Conservation (phyloP, 2,113 vertebrate genomes). For the Herpailurus yagouaroundi region DNA sequence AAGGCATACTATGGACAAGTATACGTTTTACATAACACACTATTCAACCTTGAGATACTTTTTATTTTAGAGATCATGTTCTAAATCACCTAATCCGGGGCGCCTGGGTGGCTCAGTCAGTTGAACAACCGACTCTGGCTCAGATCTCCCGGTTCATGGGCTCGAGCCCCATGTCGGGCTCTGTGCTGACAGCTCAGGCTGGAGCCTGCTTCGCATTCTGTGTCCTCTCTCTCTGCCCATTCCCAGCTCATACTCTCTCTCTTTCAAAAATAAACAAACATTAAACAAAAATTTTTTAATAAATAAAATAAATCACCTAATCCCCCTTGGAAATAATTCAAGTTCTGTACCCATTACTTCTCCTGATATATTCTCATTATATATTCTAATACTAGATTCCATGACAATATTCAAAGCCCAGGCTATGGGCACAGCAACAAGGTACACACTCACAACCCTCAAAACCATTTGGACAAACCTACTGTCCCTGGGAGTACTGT, state of each 20-base stretch:
- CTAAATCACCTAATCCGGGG: background rate
- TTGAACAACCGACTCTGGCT: no score
- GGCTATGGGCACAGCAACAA: background rate
- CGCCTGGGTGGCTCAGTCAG: no score
- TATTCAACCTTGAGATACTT: background rate
- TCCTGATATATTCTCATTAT: background rate
- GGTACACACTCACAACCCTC: background rate
- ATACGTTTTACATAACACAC: background rate
- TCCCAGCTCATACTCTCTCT: no score
- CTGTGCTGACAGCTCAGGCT: no score
- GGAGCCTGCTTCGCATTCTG: no score
- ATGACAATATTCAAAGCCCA: background rate
- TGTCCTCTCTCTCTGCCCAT: no score
- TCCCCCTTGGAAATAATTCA: background rate
- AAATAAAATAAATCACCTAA: background rate
- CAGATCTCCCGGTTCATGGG: no score
- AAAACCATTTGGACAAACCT: background rate
- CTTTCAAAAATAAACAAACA: no score
- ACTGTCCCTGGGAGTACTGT: background rate
- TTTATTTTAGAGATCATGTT: background rate
- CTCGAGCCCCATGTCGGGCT: no score
- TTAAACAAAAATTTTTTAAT: no score
- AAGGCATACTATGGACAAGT: background rate
- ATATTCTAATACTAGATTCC: background rate
- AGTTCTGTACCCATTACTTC: background rate